phyloP scores from a whole-genome alignment of 2,113 vertebrate genomes.

The Xiphophorus couchianus region DNA sequence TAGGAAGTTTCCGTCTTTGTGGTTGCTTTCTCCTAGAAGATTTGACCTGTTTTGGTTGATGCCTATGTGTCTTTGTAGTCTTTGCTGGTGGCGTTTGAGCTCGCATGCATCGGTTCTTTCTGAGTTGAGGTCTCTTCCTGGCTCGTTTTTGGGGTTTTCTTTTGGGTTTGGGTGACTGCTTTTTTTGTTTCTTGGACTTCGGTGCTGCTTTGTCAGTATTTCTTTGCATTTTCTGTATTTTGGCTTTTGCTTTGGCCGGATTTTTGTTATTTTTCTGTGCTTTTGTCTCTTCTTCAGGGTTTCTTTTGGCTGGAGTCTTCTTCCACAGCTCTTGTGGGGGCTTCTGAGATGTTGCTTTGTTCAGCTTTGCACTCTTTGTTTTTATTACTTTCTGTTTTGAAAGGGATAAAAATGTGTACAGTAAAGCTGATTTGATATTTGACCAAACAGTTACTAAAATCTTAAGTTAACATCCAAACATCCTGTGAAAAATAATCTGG shows the following conservation, averaged over 20 bases:
- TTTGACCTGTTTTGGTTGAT: not conserved
- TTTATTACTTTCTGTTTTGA: conserved; percentile 1
- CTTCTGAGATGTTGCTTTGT: not conserved
- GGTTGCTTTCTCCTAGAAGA: not conserved
- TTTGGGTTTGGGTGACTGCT: conserved; percentile 1
- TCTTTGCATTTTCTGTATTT: not conserved
- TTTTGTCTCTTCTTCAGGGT: not conserved
- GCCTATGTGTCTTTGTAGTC: not conserved
- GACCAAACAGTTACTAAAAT: too few species aligned
- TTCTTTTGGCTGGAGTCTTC: not conserved
- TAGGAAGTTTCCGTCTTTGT: not conserved
- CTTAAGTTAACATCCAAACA: too few species aligned
- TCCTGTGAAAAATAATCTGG: too few species aligned
- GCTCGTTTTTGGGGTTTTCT: conserved; percentile 1
- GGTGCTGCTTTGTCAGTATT: not conserved
- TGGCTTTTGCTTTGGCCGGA: too few species aligned
- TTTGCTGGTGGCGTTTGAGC: not conserved
- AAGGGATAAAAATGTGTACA: not conserved
- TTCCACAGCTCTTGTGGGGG: conserved; percentile 6
- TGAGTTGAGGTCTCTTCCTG: conserved; percentile 3
- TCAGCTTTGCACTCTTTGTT: not conserved
- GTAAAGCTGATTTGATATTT: not conserved
- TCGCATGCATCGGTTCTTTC: not conserved
- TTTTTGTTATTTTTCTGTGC: not conserved
- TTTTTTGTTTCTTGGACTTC: not conserved